phyloP scores from a whole-genome alignment of 1,140 invertebrate genomes.

The Apocrypta bakeri region DNA sequence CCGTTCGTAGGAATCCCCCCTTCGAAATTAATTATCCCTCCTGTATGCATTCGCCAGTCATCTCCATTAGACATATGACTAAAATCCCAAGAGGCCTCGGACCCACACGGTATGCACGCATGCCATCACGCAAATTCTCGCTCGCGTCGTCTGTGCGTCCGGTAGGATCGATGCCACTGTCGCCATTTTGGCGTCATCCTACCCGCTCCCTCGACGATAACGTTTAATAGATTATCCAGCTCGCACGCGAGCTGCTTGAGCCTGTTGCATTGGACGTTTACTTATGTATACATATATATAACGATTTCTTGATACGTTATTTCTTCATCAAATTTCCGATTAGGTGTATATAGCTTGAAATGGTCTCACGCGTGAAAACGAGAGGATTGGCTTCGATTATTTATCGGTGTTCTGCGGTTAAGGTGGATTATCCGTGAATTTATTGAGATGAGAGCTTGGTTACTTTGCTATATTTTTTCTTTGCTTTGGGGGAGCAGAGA shows the following conservation, averaged over 20 bases:
- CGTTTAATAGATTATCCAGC: background rate
- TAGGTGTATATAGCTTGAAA: background rate
- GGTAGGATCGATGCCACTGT: background rate
- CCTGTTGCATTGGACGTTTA: background rate
- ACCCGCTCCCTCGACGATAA: background rate
- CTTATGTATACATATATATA: background rate
- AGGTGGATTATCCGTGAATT: background rate
- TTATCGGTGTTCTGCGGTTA: background rate
- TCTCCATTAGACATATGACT: background rate
- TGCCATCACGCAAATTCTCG: background rate
- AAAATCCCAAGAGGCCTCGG: background rate
- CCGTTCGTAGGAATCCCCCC: no score
- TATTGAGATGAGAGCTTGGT: background rate
- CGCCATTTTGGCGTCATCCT: background rate
- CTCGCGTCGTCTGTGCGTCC: background rate
- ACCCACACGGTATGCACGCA: background rate
- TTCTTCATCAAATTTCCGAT: background rate
- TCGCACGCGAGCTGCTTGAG: background rate
- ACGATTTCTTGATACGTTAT: no score
- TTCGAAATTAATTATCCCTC: background rate
- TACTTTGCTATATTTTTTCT: background rate
- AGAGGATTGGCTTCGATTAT: background rate
- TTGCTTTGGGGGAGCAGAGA: background rate
- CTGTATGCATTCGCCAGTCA: background rate
- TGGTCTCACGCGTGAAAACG: background rate